phyloP scores from a whole-genome alignment of 1,140 invertebrate genomes.

The Drosophila punjabiensis region DNA sequence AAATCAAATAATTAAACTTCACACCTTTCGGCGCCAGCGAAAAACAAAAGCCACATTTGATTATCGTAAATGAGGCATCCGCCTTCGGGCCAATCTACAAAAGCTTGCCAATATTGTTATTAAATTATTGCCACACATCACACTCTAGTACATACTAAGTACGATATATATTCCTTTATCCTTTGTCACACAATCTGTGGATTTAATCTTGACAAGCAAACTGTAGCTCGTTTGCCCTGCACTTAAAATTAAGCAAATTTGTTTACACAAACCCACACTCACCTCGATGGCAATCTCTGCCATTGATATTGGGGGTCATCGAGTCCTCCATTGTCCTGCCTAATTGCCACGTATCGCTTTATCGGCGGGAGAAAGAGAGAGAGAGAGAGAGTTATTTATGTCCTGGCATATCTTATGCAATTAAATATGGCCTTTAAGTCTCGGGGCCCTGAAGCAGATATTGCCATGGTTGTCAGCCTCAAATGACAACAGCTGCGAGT shows the following conservation, averaged over 20 bases:
- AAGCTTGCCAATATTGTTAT: constrained; percentile 5
- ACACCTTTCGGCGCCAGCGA: not conserved
- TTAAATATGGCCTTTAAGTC: constrained; percentile 45
- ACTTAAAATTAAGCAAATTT: constrained; percentile 17
- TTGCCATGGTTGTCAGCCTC: constrained; percentile 32
- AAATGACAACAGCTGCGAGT: constrained; percentile 40
- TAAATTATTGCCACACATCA: constrained; percentile 14
- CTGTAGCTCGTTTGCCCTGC: constrained; percentile 7
- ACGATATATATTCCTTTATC: not conserved
- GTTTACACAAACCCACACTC: constrained; percentile 12
- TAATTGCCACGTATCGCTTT: constrained; percentile 8
- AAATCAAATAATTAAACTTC: not conserved
- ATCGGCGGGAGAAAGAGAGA: not conserved
- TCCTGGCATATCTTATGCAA: constrained; percentile 49
- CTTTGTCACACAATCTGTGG: constrained; percentile 13
- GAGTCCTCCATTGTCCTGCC: constrained; percentile 23
- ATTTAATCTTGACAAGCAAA: constrained; percentile 28
- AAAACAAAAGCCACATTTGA: constrained; percentile 3
- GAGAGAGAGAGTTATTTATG: constrained; percentile 27
- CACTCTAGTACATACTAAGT: not conserved
- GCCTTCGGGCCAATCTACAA: not conserved
- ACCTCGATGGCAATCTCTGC: constrained; percentile 21
- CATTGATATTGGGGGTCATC: constrained; percentile 24
- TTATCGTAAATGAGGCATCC: constrained; percentile 4
- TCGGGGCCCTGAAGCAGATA: constrained; percentile 1